phyloP scores from a whole-genome alignment of 37 sponge, comb jelly and placozoan genomes.

The Dysidea cf. avara region DNA sequence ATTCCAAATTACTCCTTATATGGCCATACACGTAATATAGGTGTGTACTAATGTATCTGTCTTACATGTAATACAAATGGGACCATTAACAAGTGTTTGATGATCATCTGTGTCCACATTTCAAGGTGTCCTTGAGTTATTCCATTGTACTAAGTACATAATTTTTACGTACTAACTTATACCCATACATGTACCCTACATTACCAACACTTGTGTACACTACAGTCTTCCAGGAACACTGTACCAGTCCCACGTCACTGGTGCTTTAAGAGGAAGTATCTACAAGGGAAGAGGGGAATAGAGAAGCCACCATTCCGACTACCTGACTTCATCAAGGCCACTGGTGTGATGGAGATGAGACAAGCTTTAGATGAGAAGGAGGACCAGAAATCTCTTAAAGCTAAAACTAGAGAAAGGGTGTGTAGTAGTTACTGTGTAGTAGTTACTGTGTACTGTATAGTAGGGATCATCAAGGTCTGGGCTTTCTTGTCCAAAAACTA shows the following conservation, averaged over 20 bases:
- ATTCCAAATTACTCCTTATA: too few species aligned
- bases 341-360: conserved; percentile 99
- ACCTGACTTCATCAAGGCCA: conserved; percentile 95
- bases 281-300: conserved; percentile 97
- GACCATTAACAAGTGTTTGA: not conserved
- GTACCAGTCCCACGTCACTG: conserved; percentile 96
- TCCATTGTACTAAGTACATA: too few species aligned
- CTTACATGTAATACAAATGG: too few species aligned
- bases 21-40: too few species aligned
- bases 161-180: not conserved
- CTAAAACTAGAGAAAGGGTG: conserved; percentile 85
- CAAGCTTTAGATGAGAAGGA: conserved; percentile 94
- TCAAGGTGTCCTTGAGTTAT: not conserved
- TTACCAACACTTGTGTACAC: not conserved
- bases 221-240: conserved; percentile 86
- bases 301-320: conserved; percentile 93
- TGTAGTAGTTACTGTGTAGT: too few species aligned
- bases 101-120: not conserved
- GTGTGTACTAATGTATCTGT: too few species aligned
- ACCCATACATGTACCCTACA: not conserved
- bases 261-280: conserved; percentile 98
- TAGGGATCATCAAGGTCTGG: too few species aligned
- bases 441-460: too few species aligned
- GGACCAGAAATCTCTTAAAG: conserved; percentile 83
- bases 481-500: too few species aligned